Evolutionary conservation across 1,140 invertebrate genomes (phyloP).

Genomic region (Drosophila kohkoa): DNA sequence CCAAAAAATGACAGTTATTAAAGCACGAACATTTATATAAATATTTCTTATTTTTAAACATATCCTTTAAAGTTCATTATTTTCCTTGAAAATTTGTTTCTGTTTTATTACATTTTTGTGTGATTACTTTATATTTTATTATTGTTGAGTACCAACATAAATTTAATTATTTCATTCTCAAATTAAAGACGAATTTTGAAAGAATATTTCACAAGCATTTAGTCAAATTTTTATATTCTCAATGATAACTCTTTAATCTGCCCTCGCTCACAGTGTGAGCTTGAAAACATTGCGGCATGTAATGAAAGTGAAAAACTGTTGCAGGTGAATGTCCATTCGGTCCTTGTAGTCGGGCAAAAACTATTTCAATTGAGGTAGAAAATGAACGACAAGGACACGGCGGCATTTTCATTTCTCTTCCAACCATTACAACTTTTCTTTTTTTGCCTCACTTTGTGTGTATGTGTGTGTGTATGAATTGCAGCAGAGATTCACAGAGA

Average conservation of each 20-base stretch:
- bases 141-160: too few relatives aligned
- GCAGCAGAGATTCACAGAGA: slow-evolving; percentile 57
- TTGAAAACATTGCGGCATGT: slow-evolving; percentile 49
- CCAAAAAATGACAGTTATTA: too few relatives aligned
- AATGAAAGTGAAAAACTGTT: slow-evolving; percentile 82
- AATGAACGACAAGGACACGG: slow-evolving; percentile 78
- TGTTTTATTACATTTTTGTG: too few relatives aligned
- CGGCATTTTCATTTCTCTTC: slow-evolving; percentile 63
- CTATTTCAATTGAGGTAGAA: slow-evolving; percentile 83
- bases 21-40: too few relatives aligned
- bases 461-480: slow-evolving; percentile 56
- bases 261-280: slow-evolving; percentile 8
- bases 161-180: too few relatives aligned
- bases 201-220: too few relatives aligned
- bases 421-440: slow-evolving; percentile 23
- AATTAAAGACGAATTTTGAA: too few relatives aligned
- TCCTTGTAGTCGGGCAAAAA: slow-evolving; percentile 56
- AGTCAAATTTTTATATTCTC: too few relatives aligned
- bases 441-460: slow-evolving; percentile 31
- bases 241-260: not conserved
- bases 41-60: too few relatives aligned
- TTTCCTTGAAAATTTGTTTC: too few relatives aligned
- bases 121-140: too few relatives aligned
- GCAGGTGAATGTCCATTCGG: slow-evolving; percentile 53
- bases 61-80: too few relatives aligned